Base-by-base conservation (phyloP, 2,113 vertebrate species). In the Bubo bubo region DNA sequence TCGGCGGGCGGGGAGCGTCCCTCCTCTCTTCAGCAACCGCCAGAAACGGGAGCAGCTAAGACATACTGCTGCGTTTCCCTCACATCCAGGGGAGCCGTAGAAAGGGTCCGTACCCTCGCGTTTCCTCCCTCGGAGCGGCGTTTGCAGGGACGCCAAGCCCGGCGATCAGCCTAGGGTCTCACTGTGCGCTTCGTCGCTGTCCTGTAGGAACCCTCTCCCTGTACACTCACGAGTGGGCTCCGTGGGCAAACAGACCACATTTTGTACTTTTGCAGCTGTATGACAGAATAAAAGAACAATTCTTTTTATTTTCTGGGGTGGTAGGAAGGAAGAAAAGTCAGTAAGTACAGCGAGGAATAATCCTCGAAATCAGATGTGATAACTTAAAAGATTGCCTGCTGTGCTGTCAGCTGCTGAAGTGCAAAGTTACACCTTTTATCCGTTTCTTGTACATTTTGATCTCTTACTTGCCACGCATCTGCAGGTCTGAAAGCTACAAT, bases 361-460 rank as follows among this genome's bases (percentile, higher is more conserved):
- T 52, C 32, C 17, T 32, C 71, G 18, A 23, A 56, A 18, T 52
- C 12, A 8, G 19, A 3, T 15, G 10, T 16, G 19, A 17, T 39
- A 19, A 3, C 21, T 35, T 14, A 4, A 13, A 32, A 39, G 12
- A 5, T n/a, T 56, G 8, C 23, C 6, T 0, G 2, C 30, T 34
- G 18, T 8, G 75, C 58, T 86, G 53, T 45, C n/a, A 47, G 79
- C 47, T 37, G 67, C 71, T 73, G 16, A 39, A 41, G 34, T 6
- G 14, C 27, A 4, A 5, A 5, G 47, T 59, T 67, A 14, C 28
- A 0, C 8, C 13, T 52, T 28, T 63, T n/a, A 4, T 13, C 10
- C 0, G 0, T 26, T 34, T 6, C 0, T 7, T 49, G 19, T 9
- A 8, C 5, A 0, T 53, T 74, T 53, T 70, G 11, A 4, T 35